phyloP scores from a whole-genome alignment of 2,888 invertebrate genomes.

The Antheraea yamamai region DNA sequence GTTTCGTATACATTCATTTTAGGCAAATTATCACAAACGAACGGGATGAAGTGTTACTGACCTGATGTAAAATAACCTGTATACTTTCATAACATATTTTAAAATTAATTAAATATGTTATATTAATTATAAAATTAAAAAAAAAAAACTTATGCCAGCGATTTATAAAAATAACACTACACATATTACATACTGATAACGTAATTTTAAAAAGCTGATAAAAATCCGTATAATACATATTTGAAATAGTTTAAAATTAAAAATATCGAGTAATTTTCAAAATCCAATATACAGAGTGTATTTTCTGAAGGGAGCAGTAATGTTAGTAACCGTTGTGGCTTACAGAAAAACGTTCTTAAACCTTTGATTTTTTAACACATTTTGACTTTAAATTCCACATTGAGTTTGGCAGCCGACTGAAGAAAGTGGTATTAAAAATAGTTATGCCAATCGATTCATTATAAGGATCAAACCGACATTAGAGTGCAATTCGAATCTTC shows the following conservation, averaged over 20 bases:
- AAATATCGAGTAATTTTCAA: too few relatives aligned
- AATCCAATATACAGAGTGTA: too few relatives aligned
- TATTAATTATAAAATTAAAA: neutral
- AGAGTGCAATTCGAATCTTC: too few relatives aligned
- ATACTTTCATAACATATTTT: neutral
- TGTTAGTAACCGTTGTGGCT: too few relatives aligned
- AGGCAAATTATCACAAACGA: slow-evolving; percentile 4
- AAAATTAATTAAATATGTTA: neutral
- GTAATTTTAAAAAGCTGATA: neutral
- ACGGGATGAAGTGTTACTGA: neutral
- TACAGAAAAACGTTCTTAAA: too few relatives aligned
- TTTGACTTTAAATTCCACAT: too few relatives aligned
- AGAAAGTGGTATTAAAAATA: too few relatives aligned
- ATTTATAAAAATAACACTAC: neutral
- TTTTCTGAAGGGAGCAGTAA: too few relatives aligned
- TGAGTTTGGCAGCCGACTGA: too few relatives aligned
- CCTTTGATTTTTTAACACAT: too few relatives aligned
- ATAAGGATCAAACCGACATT: too few relatives aligned
- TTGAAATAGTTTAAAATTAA: neutral
- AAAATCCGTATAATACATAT: neutral
- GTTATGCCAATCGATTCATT: too few relatives aligned
- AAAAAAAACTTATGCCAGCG: neutral
- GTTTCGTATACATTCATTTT: slow-evolving; percentile 42
- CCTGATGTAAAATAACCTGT: neutral
- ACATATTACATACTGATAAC: neutral